A percentile compares a stretch with the other conserved stretches of the same genome.
These are phyloP conservation scores for Pseudochirops corinnae DNA, from an alignment of 2,797 vertebrate species.

Conservation along the genomic window DNA sequence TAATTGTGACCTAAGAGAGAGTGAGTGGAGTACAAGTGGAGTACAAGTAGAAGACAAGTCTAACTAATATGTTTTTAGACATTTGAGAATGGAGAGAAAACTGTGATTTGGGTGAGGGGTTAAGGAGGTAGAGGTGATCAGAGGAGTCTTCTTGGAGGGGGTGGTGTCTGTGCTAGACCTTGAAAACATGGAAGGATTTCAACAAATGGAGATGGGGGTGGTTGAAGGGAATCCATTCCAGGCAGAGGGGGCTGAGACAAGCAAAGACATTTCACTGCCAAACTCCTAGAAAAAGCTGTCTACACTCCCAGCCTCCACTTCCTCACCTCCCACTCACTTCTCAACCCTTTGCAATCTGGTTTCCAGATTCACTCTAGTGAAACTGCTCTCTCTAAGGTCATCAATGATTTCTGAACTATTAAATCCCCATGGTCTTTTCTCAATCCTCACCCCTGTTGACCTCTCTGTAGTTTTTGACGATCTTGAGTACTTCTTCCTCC, in stretches of 20 bases:
- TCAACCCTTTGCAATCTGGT: background rate
- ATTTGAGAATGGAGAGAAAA: background rate
- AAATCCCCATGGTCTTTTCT: background rate
- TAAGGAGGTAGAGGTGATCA: background rate
- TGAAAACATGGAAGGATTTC: background rate
- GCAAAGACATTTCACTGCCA: background rate
- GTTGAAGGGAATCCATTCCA: background rate
- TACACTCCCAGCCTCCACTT: background rate
- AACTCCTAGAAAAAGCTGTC: conserved; percentile 1
- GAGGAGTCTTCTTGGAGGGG: background rate
- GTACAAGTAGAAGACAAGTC: background rate
- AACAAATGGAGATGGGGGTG: background rate
- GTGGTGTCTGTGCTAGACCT: background rate
- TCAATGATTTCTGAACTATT: background rate
- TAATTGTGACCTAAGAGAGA: background rate
- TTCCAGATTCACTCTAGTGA: background rate
- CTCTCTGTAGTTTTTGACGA: background rate
- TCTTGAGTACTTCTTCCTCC: background rate
- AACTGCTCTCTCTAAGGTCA: background rate
- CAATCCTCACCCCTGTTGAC: background rate
- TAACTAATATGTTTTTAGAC: background rate
- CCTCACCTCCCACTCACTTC: background rate
- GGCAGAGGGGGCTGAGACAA: background rate
- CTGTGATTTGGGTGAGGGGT: background rate
- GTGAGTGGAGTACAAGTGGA: background rate